Base-by-base conservation (phyloP, 2,113 vertebrate genomes). In the Myrmecobius fasciatus region DNA sequence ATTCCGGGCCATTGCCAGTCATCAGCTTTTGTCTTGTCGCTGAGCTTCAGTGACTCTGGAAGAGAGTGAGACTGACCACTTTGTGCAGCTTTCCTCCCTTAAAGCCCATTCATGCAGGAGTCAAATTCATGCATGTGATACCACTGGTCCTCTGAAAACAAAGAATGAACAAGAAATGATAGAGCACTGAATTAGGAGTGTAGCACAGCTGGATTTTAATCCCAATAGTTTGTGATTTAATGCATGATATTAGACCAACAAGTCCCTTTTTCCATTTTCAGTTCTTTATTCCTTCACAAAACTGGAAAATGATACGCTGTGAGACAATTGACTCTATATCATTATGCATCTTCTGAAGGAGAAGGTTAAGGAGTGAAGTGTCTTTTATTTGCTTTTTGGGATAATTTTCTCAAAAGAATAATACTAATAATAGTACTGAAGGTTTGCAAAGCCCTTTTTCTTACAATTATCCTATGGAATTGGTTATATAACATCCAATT, bases 201-300 rank as follows among this genome's bases (percentile, higher is more conserved):
- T 22, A 43, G 36, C 36, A 75, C 67, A 75, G 67, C 5, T 8
- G 36, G 36, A 20, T 22, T 36, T 67, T 17, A n/a, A n/a, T 36
- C 31, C 60, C 60, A 31, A 17, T n/a, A n/a, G 11, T 36, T 67
- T 36, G 7, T 12, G 46, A 60, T 92, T 91, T 53, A 25, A 28
- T 48, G 46, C 43, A 94, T 89, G 88, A 52, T 92, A 48, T 91
- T 49, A 25, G 51, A 28, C 88, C n/a, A 12, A 36, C 88, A 51
- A 12, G 47, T 83, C 89, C 22, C 11, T 47, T 25, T 94, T 0
- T 54, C 54, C 31, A 92, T 12, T n/a, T 92, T 60, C 47, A n/a
- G 26, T 89, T 95, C 92, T 93, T 24, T 53, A 91, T 96, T 92
- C 25, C 25, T n/a, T 67, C 31, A 46, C 92, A 46, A 52, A 52